Percentiles rank a stretch among this genome's conserved stretches.
phyloP scores from a whole-genome alignment of 2,113 vertebrate genomes.

The Nanger granti region DNA sequence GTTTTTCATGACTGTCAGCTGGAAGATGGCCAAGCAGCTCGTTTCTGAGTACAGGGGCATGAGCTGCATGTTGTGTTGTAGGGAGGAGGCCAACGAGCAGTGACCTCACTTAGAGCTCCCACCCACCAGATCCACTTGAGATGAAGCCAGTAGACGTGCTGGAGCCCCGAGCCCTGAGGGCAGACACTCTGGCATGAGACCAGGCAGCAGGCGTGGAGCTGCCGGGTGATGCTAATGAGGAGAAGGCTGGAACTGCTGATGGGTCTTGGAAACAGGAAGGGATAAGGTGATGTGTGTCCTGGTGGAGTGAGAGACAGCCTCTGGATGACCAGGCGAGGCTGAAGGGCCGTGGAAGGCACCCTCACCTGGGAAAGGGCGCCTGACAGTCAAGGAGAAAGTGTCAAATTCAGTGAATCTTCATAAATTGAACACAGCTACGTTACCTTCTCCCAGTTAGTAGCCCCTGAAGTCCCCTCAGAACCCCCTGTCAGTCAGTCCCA shows the following conservation, averaged over 20 bases:
- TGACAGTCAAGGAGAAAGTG: background rate
- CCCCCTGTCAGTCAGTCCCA: rapidly evolving
- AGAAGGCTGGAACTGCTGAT: no score
- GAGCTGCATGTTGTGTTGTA: background rate
- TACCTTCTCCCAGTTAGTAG: background rate
- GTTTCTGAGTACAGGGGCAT: rapidly evolving
- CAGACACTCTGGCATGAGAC: background rate
- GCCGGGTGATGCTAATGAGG: background rate
- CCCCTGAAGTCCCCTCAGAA: rapidly evolving
- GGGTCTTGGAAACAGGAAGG: background rate
- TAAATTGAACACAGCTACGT: rapidly evolving
- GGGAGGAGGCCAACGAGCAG: background rate
- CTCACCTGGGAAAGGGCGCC: background rate
- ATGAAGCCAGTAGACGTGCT: background rate
- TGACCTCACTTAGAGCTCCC: rapidly evolving
- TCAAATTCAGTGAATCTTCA: background rate
- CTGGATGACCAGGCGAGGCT: background rate
- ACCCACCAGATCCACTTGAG: background rate
- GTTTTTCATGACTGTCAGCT: background rate
- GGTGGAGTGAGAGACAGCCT: background rate
- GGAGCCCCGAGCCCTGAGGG: rapidly evolving
- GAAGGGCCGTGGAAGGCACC: rapidly evolving
- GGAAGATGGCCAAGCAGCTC: background rate
- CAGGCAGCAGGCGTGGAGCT: no score
- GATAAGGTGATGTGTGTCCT: rapidly evolving